Base-by-base conservation (phyloP, 1,140 invertebrate species). In the Zophobas morio region DNA sequence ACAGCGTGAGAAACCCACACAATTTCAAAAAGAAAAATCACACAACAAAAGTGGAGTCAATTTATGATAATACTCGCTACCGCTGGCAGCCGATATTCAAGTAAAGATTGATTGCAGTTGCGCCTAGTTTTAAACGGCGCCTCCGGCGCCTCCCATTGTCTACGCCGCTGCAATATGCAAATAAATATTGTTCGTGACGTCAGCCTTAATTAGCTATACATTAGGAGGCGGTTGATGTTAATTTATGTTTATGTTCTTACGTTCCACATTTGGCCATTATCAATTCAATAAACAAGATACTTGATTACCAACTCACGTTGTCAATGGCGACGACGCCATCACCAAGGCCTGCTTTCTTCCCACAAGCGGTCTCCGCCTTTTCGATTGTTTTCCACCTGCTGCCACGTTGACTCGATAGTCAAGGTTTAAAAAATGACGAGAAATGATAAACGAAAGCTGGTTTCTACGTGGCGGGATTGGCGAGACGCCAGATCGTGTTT, bases 121-220 rank as follows among this genome's bases (percentile, higher is more conserved):
- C 20, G 20, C 20, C 20, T 20, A 20, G 20, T 20, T 20, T 20
- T 20, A 20, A 20, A 20, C 20, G 20, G 20, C 20, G 20, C 20
- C 20, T 20, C 20, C 20, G 20, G 20, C 20, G 20, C 20, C 20
- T 20, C 20, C 20, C 20, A 20, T 20, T 20, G 20, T 20, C 20
- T 20, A 20, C 20, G 20, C 20, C 20, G 20, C 20, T 20, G 20
- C 32, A 66, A 66, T 66, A 66, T 66, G 60, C 60, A 66, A 66
- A 66, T 66, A 66, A 66, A 66, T 66, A 66, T 66, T 66, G 60
- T 66, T 66, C 34, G 54, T 66, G 60, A 66, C 60, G 60, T 66
- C 60, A 66, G 32, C 34, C 34, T 34, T 35, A 57, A 57, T 57
- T 51, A 51, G 20, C 49, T 4, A 6, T 51, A 6, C 49, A 20